These are phyloP conservation scores for Nothocercus nigrocapillus DNA, from an alignment of 2,113 vertebrate genomes.

Conservation along the genomic window DNA sequence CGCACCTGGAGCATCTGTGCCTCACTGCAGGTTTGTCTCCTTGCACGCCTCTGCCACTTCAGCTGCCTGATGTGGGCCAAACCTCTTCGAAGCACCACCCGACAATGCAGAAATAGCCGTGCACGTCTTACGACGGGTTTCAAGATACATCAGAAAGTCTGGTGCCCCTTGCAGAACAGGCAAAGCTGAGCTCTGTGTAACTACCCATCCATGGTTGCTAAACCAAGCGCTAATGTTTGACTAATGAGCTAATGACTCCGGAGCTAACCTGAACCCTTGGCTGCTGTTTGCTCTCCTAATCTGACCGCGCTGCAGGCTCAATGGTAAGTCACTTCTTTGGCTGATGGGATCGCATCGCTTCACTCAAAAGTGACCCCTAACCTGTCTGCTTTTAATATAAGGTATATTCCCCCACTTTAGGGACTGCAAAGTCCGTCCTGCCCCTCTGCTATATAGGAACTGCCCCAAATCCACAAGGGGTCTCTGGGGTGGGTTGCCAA, in stretches of 20 bases:
- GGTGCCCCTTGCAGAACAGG: not conserved
- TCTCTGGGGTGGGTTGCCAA: not conserved
- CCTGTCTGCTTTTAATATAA: not conserved
- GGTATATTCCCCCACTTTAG: not conserved
- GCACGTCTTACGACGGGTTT: not conserved
- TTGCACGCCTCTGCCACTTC: not conserved
- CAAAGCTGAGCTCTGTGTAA: not conserved
- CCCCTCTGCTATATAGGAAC: not conserved
- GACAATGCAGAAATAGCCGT: not conserved
- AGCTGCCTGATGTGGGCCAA: not conserved
- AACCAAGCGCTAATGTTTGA: not conserved
- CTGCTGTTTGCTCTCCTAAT: not conserved
- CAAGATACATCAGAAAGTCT: not conserved
- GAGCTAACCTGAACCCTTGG: not conserved
- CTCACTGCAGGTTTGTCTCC: fast-evolving
- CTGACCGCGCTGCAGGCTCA: not conserved
- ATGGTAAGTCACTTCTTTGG: not conserved
- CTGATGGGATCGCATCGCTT: not conserved
- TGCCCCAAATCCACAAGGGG: not conserved
- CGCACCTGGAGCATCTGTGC: not conserved
- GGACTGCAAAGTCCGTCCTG: not conserved
- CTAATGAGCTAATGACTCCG: not conserved
- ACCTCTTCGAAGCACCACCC: not conserved
- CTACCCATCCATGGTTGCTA: not conserved
- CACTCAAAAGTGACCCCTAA: not conserved